Conservation (phyloP, 2,888 invertebrate species). For the Melipona bicolor region DNA sequence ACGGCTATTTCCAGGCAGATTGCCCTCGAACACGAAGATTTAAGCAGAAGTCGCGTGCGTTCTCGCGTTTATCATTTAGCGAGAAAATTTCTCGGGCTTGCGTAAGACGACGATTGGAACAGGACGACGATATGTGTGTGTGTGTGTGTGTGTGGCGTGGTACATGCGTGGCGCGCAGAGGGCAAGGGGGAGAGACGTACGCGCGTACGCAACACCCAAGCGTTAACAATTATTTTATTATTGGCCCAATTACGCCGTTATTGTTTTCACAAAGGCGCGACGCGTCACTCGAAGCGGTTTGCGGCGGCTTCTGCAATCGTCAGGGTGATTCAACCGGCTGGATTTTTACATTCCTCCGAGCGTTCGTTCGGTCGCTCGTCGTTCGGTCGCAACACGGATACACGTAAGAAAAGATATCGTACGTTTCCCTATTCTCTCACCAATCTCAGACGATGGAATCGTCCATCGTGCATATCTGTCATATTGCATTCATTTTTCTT, state of each 20-base stretch:
- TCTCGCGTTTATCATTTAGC: constrained; percentile 41
- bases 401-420: neutral
- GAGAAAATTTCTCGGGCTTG: constrained; percentile 40
- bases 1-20: neutral
- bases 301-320: constrained; percentile 53
- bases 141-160: too few relatives aligned
- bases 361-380: constrained; percentile 17
- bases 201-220: constrained; percentile 57
- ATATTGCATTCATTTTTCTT: too few relatives aligned
- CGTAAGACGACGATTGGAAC: constrained; percentile 35
- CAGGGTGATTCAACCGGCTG: constrained; percentile 68
- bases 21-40: constrained; percentile 27
- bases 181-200: neutral
- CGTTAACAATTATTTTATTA: constrained; percentile 78
- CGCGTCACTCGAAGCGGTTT: constrained; percentile 72
- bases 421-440: neutral
- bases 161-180: neutral
- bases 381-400: neutral
- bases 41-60: constrained; percentile 11
- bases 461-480: too few relatives aligned
- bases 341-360: constrained; percentile 55
- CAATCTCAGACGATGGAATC: too few relatives aligned
- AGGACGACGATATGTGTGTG: neutral
- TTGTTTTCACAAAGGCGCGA: constrained; percentile 72
- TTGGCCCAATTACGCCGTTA: constrained; percentile 78